Percentiles rank a stretch among this genome's conserved stretches.
Evolutionary conservation across 2,888 invertebrate species (phyloP).

Genomic region (Amiota mariae): DNA sequence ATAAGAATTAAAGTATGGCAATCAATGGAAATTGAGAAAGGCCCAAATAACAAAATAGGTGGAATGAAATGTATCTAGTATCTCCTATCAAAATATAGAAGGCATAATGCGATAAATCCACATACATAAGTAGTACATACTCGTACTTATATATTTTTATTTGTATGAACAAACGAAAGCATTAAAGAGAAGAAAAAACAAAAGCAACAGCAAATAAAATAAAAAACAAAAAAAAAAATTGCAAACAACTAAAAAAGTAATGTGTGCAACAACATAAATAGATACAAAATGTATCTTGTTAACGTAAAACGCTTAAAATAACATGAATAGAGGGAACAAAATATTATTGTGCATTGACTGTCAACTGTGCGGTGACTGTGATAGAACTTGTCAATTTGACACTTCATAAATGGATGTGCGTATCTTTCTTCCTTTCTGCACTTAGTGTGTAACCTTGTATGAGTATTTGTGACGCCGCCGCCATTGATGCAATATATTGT

Average conservation of each 20-base stretch:
- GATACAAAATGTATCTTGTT: slow-evolving; percentile 30
- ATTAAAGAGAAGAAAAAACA: slow-evolving; percentile 30
- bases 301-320: slow-evolving; percentile 23
- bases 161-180: slow-evolving; percentile 8
- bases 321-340: background rate
- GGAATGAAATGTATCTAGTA: background rate
- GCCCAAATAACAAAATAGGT: background rate
- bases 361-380: slow-evolving; percentile 27
- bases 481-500: slow-evolving; percentile 27
- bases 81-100: slow-evolving; percentile 20
- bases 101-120: slow-evolving; percentile 17
- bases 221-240: slow-evolving; percentile 31
- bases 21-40: background rate
- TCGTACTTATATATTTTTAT: too few species aligned
- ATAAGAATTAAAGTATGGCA: background rate
- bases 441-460: background rate
- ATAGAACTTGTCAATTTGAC: slow-evolving; percentile 63
- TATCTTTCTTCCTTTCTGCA: background rate
- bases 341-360: slow-evolving; percentile 3
- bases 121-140: too few species aligned
- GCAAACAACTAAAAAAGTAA: slow-evolving; percentile 25
- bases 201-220: slow-evolving; percentile 39
- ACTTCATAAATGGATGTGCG: slow-evolving; percentile 59
- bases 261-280: slow-evolving; percentile 5
- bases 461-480: background rate